Evolutionary conservation across 2,888 invertebrate species (phyloP).

Genomic region (Diaprepes abbreviatus): DNA sequence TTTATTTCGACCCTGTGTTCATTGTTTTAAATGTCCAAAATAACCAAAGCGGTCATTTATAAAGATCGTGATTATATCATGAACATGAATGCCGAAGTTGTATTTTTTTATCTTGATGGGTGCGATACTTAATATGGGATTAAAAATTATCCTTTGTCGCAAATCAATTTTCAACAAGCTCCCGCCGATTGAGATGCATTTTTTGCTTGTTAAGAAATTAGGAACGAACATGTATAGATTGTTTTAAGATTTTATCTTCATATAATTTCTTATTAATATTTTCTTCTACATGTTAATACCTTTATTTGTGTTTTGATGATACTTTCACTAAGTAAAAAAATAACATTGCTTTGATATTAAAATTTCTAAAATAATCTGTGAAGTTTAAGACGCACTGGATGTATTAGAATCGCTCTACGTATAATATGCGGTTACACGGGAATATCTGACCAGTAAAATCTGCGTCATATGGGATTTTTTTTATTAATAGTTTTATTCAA

Average conservation of each 20-base stretch:
- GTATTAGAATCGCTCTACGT: no score
- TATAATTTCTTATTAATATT: neutral
- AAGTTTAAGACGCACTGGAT: no score
- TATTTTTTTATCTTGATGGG: slow-evolving; percentile 38
- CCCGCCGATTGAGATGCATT: slow-evolving; percentile 28
- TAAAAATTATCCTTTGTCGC: slow-evolving; percentile 23
- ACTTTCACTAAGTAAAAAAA: no score
- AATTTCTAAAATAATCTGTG: no score
- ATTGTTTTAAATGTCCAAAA: slow-evolving; percentile 44
- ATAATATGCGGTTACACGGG: no score
- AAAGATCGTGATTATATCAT: slow-evolving; percentile 34
- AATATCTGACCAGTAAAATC: no score
- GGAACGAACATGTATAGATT: slow-evolving; percentile 11
- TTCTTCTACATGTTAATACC: no score
- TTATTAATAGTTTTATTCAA: no score
- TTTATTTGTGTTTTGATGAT: no score
- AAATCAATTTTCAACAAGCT: slow-evolving; percentile 28
- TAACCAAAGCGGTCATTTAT: slow-evolving; percentile 36
- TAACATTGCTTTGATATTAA: no score
- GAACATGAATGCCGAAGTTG: slow-evolving; percentile 36
- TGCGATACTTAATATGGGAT: slow-evolving; percentile 37
- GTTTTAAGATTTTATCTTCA: neutral
- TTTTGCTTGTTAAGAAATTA: slow-evolving; percentile 17
- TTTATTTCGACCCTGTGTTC: slow-evolving; percentile 9
- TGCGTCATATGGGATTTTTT: no score